Base-by-base conservation (phyloP, 2,888 invertebrate genomes). In the Ptilodon capucinus region DNA sequence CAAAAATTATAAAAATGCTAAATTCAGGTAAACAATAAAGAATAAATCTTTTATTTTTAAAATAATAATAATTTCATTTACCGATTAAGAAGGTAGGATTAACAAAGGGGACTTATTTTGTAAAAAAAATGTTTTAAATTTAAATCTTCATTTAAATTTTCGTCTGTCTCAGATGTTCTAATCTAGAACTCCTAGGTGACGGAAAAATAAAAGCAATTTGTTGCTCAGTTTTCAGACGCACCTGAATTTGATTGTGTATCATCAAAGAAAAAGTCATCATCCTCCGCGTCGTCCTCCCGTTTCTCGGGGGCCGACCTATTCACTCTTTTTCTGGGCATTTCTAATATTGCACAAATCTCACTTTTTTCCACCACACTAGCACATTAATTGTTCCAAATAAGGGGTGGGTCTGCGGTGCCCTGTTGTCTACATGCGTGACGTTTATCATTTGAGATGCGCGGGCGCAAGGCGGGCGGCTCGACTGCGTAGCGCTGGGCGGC, bases 191-290 rank as follows among this genome's bases (percentile, higher is more conserved):
- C n/a, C n/a, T n/a, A n/a, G n/a, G n/a, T n/a, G n/a, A n/a, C n/a
- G n/a, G n/a, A n/a, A n/a, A n/a, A n/a, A n/a, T n/a, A n/a, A n/a
- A n/a, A n/a, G n/a, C n/a, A n/a, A n/a, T n/a, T n/a, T n/a, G n/a
- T n/a, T n/a, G n/a, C n/a, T n/a, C 28, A n/a, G n/a, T 28, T 28
- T 2, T 28, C 28, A n/a, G 28, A 32, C 32, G 32, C 32, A 89
- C 90, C 88, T 68, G 90, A 90, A 61, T 77, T 86, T 8, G 90
- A 89, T 45, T 87, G 86, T 36, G 82, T 83, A 56, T 91, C 91
- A 43, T 91, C 91, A 50, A 89, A 89, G 51, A 86, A 84, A 55
- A 88, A 89, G 64, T 90, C 90, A 51, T 91, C 90, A 51, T 90
- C 90, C 8, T 89, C 88, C 5, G 60, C 73, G 30, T 86, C 88